Evolutionary conservation across 2,888 invertebrate genomes (phyloP).

Genomic region (Eupithecia vulgata): DNA sequence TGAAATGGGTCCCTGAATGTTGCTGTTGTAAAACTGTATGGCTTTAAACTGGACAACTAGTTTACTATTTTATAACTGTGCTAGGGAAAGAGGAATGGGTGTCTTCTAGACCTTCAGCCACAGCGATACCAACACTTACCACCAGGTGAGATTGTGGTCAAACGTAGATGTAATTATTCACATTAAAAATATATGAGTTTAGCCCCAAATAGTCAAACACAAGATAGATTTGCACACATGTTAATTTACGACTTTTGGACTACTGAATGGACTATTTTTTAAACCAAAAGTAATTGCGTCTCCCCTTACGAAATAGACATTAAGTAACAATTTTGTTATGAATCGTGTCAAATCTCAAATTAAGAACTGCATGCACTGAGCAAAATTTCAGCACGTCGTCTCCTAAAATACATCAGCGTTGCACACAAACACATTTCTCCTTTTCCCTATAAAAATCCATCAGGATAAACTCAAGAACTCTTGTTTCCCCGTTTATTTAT

Average conservation of each 20-base stretch:
- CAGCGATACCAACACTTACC: too few relatives aligned
- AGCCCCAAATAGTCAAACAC: too few relatives aligned
- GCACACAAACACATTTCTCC: background rate
- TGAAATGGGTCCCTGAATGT: slow-evolving; percentile 33
- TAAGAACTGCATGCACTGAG: background rate
- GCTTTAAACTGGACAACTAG: background rate
- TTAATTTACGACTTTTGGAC: too few relatives aligned
- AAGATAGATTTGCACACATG: too few relatives aligned
- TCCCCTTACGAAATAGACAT: too few relatives aligned
- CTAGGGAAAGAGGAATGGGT: background rate
- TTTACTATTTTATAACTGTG: background rate
- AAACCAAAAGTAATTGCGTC: too few relatives aligned
- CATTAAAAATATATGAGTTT: too few relatives aligned
- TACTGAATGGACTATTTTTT: too few relatives aligned
- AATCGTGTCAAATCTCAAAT: too few relatives aligned
- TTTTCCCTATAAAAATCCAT: background rate
- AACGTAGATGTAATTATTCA: background rate
- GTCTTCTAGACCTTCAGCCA: too few relatives aligned
- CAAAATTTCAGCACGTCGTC: background rate
- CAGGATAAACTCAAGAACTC: background rate
- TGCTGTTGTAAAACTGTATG: slow-evolving; percentile 4
- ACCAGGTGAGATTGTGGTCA: background rate
- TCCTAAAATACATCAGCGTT: background rate
- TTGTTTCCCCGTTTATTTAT: too few relatives aligned
- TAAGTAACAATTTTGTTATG: too few relatives aligned